A percentile compares a stretch with the other conserved stretches of the same genome.
Conservation (phyloP, 2,888 invertebrate species). For the Schizaphis graminum region DNA sequence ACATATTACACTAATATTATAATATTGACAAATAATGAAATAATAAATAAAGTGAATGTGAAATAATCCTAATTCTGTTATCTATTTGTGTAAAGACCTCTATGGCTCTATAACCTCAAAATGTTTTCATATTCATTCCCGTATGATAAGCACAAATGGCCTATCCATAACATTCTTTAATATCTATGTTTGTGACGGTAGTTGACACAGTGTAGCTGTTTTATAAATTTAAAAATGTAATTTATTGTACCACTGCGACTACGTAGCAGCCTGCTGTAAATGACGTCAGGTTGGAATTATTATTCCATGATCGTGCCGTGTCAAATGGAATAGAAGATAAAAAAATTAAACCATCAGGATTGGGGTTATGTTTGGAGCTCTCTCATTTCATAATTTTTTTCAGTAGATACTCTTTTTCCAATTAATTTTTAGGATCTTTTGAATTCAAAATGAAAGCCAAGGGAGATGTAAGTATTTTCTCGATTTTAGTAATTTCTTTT, state of each 20-base stretch:
- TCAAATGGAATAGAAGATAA: not conserved
- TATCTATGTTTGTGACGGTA: not conserved
- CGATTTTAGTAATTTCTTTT: conserved; percentile 69
- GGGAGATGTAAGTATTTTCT: conserved; percentile 79
- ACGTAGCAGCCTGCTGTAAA: not conserved
- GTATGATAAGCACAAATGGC: too few species aligned
- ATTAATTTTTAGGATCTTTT: not conserved
- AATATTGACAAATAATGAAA: too few species aligned
- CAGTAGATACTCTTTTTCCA: not conserved
- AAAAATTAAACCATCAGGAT: not conserved
- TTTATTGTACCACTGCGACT: not conserved
- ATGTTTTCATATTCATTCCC: too few species aligned
- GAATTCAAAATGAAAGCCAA: conserved; percentile 84
- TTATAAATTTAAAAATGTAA: not conserved
- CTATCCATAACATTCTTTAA: too few species aligned
- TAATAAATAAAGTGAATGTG: too few species aligned
- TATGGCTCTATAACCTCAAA: too few species aligned
- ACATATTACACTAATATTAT: too few species aligned
- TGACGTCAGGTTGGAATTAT: not conserved
- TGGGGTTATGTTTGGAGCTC: conserved; percentile 57
- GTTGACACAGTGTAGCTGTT: conserved; percentile 16
- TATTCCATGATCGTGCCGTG: conserved; percentile 28
- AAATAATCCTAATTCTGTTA: too few species aligned
- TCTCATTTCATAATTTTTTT: conserved; percentile 3
- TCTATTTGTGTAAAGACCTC: too few species aligned